Percentiles rank a stretch among this genome's conserved stretches.
Evolutionary conservation across 2,113 vertebrate genomes (phyloP).

Genomic region (Cottus gobio): DNA sequence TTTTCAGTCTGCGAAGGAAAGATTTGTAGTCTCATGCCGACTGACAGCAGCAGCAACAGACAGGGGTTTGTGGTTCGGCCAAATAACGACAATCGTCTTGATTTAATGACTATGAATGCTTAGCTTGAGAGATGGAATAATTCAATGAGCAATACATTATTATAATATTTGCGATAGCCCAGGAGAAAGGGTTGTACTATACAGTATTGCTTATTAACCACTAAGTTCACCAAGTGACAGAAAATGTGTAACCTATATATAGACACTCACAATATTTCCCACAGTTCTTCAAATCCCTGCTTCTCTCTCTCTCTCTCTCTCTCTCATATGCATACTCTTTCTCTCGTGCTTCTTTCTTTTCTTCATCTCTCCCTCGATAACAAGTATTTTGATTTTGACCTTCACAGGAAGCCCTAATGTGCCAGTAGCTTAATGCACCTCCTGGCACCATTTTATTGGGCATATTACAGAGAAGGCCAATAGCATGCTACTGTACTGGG

Average conservation of each 20-base stretch:
- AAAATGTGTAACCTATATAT: slow-evolving; percentile 4
- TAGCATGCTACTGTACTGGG: slow-evolving; percentile 28
- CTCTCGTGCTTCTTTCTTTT: neutral
- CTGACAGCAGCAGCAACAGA: too few species aligned
- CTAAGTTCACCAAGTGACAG: neutral
- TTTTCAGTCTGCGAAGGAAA: too few species aligned
- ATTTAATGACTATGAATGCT: too few species aligned
- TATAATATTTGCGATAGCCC: too few species aligned
- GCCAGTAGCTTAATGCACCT: slow-evolving; percentile 44
- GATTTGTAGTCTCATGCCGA: too few species aligned
- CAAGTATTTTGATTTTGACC: slow-evolving; percentile 36
- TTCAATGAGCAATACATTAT: too few species aligned
- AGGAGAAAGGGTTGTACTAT: too few species aligned
- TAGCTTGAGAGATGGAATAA: too few species aligned
- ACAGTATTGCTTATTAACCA: too few species aligned
- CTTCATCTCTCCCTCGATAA: slow-evolving; percentile 8
- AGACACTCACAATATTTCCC: neutral
- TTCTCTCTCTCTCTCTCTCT: too few species aligned
- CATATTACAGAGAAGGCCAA: slow-evolving; percentile 58
- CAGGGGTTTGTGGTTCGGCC: too few species aligned
- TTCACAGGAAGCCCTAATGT: slow-evolving; percentile 49
- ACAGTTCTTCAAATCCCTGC: slow-evolving; percentile 6
- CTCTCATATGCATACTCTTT: neutral
- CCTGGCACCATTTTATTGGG: slow-evolving; percentile 39
- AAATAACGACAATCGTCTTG: too few species aligned